phyloP scores from a whole-genome alignment of 2,797 vertebrate species.

The Tragopan temminckii region DNA sequence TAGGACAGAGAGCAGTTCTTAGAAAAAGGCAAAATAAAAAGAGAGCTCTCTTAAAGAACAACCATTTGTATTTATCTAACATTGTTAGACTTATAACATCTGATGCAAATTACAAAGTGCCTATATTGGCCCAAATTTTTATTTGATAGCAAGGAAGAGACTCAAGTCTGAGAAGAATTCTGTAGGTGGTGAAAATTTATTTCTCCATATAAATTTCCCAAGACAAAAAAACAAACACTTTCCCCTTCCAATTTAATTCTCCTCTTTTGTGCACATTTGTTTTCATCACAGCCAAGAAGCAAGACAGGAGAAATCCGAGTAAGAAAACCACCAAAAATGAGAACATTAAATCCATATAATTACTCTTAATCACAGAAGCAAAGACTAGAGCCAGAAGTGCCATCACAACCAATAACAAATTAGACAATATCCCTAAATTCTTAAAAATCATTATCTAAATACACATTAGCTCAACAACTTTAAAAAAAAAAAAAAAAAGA shows the following conservation, averaged over 20 bases:
- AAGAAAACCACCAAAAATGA: not conserved
- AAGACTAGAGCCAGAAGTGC: not conserved
- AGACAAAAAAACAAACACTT: not conserved
- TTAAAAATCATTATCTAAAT: not conserved
- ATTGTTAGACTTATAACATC: not conserved
- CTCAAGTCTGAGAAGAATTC: not conserved
- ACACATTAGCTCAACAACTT: not conserved
- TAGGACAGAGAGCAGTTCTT: not conserved
- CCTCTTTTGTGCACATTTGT: not conserved
- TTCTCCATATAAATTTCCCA: not conserved
- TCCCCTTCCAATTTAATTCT: not conserved
- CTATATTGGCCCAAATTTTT: not conserved
- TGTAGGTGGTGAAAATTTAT: not conserved
- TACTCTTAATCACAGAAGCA: not conserved
- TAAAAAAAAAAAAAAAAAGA: too few relatives aligned
- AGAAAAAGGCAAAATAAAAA: not conserved
- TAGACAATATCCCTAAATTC: not conserved
- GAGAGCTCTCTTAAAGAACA: not conserved
- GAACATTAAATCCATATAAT: not conserved
- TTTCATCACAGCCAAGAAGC: not conserved
- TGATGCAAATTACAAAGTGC: not conserved
- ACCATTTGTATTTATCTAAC: not conserved
- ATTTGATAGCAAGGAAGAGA: not conserved
- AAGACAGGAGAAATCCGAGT: not conserved
- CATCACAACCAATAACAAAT: not conserved